Evolutionary conservation across 2,888 invertebrate species (phyloP), one percentile per base, ranked within the genome.

Genomic region (Diplazon laetatorius): DNA sequence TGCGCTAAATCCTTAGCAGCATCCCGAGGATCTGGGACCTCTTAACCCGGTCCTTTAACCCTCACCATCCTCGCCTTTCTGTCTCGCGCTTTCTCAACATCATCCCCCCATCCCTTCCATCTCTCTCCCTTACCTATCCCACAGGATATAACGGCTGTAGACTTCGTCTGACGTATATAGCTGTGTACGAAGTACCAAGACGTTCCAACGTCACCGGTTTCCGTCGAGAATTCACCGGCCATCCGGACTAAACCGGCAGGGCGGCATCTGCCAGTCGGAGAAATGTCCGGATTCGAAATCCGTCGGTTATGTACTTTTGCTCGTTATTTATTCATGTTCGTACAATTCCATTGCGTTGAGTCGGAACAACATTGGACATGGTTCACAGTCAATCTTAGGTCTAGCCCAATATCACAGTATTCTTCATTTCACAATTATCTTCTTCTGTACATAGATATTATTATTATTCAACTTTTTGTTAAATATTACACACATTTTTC

Each of bases 1-100:
- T 89, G 89, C 88, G 86, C 85, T 86, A 89, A 90, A 89, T 90
- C 89, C 88, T 89, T 88, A 88, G 88, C 86, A 89, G 89, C 84
- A 89, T 87, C 85, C 83, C 80, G 73, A 80, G 85, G 85, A 86
- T 87, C 85, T 85, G 77, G 81, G 79, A 73, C 81, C 79, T 83
- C 87, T 85, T 86, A 87, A 84, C 86, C 83, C 83, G 82, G 80
- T 83, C 77, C 70, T 81, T 80, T 80, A 81, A 76, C 77, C 76
- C 63, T 57, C 73, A 35, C 62, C 73, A 37, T 68, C 57, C 74
- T 48, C 46, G 14, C 74, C 71, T 63, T 44, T 65, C 60, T 76
- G 46, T 50, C 60, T 44, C 57, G 39, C 50, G 48, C 74, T 63
- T 79, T 59, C 77, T 46, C 66, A 16, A 46, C 60, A 42, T 20